A percentile compares a stretch with the other conserved stretches of the same genome.
Evolutionary conservation across 2,113 vertebrate genomes (phyloP).

Genomic region (Dinomys branickii): DNA sequence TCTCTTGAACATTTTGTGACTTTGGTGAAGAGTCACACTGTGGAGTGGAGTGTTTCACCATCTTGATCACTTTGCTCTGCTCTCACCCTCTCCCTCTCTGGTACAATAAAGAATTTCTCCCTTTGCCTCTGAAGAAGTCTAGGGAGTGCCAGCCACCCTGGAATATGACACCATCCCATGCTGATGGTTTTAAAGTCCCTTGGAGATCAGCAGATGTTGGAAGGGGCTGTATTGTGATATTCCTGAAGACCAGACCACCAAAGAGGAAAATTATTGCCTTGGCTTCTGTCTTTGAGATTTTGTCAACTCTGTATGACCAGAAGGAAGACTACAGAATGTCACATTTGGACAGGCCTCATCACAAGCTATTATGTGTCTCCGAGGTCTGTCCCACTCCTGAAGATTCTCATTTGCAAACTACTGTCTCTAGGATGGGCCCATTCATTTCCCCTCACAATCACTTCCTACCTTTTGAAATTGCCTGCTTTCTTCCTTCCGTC

Average conservation of each 20-base stretch:
- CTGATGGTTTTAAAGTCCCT: neutral
- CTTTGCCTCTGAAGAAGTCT: neutral
- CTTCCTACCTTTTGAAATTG: neutral
- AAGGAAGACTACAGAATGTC: neutral
- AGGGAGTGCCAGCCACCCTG: neutral
- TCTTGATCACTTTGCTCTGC: fast-evolving
- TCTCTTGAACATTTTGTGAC: neutral
- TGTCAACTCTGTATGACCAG: neutral
- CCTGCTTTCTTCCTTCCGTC: neutral
- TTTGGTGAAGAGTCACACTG: neutral
- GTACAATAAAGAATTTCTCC: neutral
- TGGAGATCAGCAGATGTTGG: neutral
- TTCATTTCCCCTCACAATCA: neutral
- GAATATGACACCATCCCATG: neutral
- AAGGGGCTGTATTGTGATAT: neutral
- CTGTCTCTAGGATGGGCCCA: neutral
- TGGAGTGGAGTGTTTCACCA: neutral
- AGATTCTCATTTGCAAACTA: neutral
- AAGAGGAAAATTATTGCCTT: neutral
- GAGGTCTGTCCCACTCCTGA: neutral
- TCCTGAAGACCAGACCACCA: neutral
- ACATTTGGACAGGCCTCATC: neutral
- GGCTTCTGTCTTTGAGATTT: neutral
- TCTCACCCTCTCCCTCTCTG: neutral
- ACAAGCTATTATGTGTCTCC: neutral